Evolutionary conservation across 2,888 invertebrate genomes (phyloP).

Genomic region (Schrankia costaestrigalis): DNA sequence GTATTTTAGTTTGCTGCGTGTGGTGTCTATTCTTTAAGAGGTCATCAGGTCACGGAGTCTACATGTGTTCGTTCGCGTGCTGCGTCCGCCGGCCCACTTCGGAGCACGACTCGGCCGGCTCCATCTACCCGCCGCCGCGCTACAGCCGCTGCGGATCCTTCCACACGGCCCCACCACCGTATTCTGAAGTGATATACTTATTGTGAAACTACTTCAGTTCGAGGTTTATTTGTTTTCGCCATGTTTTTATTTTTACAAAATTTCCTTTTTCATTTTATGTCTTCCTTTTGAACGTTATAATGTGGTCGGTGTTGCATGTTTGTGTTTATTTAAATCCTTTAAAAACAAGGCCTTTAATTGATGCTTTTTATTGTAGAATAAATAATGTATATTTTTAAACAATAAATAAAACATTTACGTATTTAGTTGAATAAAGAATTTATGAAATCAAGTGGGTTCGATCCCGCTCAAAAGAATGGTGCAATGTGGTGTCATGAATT

Average conservation of each 20-base stretch:
- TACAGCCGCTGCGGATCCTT: conserved; percentile 92
- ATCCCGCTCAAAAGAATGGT: too few species aligned
- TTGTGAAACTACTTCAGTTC: conserved; percentile 33
- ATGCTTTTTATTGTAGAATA: conserved; percentile 20
- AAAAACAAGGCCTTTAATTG: not conserved
- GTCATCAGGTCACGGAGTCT: conserved; percentile 47
- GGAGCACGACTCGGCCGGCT: conserved; percentile 89
- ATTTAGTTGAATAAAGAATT: too few species aligned
- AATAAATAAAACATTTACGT: too few species aligned
- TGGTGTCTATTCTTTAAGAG: conserved; percentile 76
- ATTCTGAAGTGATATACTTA: conserved; percentile 85
- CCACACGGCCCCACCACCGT: conserved; percentile 91
- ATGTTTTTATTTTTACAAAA: conserved; percentile 19
- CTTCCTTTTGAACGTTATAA: conserved; percentile 1
- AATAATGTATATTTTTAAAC: not conserved
- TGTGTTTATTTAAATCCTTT: conserved; percentile 5
- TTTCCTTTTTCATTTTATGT: not conserved
- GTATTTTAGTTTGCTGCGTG: conserved; percentile 85
- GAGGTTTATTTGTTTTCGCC: conserved; percentile 37
- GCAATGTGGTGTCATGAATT: too few species aligned
- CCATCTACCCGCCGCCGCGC: conserved; percentile 90
- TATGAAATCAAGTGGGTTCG: too few species aligned
- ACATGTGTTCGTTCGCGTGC: conserved; percentile 61
- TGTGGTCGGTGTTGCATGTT: conserved; percentile 8
- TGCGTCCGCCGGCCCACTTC: conserved; percentile 77